phyloP scores from a whole-genome alignment of 2,888 invertebrate genomes.

The Glyphotaelius pellucidus region DNA sequence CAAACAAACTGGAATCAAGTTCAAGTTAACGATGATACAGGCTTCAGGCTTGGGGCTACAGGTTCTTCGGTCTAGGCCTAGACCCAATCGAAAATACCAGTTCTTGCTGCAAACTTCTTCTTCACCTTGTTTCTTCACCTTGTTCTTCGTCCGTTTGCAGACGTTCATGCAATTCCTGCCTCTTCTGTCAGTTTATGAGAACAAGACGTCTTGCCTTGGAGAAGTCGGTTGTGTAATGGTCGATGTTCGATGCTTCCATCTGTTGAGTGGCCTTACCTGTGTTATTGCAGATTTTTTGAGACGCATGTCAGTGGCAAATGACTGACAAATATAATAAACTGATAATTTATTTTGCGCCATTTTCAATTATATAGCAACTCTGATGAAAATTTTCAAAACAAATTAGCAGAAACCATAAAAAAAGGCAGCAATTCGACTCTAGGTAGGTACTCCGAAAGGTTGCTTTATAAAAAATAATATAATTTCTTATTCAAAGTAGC shows the following conservation, averaged over 20 bases:
- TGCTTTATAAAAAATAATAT: no score
- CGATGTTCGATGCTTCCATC: background rate
- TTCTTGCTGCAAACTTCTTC: background rate
- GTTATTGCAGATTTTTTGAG: background rate
- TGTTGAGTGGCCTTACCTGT: background rate
- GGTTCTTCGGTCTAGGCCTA: background rate
- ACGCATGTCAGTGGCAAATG: background rate
- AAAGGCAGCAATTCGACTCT: no score
- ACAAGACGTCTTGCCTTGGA: background rate
- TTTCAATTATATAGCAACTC: background rate
- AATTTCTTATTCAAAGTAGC: no score
- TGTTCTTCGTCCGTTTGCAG: background rate
- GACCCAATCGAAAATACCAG: conserved; percentile 16
- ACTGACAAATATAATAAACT: background rate
- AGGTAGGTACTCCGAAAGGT: no score
- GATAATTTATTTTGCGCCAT: background rate
- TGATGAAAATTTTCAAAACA: background rate
- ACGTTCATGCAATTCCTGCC: conserved; percentile 22
- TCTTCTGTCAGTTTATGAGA: background rate
- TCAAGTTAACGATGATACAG: conserved; percentile 22
- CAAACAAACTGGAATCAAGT: conserved; percentile 33
- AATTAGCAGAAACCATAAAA: no score
- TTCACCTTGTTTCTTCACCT: background rate
- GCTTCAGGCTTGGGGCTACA: background rate
- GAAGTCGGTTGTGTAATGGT: conserved; percentile 26